Conservation (phyloP, 1,140 invertebrate genomes). For the Drosophila saltans region DNA sequence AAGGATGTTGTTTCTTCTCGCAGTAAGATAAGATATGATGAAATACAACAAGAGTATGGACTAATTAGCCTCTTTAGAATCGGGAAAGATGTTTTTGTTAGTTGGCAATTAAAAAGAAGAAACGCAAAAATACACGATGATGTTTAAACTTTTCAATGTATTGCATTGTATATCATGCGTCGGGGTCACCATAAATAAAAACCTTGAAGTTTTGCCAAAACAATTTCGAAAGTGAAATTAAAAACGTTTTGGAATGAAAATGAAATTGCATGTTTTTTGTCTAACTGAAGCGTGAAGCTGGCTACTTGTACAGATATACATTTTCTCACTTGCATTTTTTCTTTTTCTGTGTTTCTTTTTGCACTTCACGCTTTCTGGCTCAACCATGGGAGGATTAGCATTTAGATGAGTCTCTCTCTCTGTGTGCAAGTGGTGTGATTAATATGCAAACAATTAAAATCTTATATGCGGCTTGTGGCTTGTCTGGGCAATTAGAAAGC, state of each 20-base stretch:
- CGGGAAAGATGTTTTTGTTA: slow-evolving; percentile 18
- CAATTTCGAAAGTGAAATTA: slow-evolving; percentile 17
- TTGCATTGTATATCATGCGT: neutral
- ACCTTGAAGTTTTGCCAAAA: slow-evolving; percentile 2
- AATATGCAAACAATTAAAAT: slow-evolving; percentile 78
- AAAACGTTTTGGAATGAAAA: slow-evolving; percentile 4
- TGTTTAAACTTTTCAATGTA: neutral
- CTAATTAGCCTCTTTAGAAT: slow-evolving; percentile 55
- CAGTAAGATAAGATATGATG: slow-evolving; percentile 1
- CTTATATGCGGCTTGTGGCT: slow-evolving; percentile 65
- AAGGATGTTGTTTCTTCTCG: slow-evolving; percentile 28
- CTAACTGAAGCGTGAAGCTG: slow-evolving; percentile 11
- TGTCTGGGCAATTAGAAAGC: slow-evolving; percentile 74
- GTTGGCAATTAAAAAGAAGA: slow-evolving; percentile 5
- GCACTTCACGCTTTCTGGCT: slow-evolving; percentile 41
- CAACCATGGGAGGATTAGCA: slow-evolving; percentile 54
- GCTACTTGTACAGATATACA: slow-evolving; percentile 1
- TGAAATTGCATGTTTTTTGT: slow-evolving; percentile 8
- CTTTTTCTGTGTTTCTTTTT: neutral
- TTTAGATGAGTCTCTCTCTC: slow-evolving; percentile 61
- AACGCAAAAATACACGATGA: neutral
- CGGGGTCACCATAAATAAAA: slow-evolving; percentile 1
- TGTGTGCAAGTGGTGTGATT: slow-evolving; percentile 40
- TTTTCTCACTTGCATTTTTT: slow-evolving; percentile 16
- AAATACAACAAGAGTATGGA: slow-evolving; percentile 9